Base-by-base conservation (phyloP, 1,140 invertebrate genomes). In the Scylla paramamosain region DNA sequence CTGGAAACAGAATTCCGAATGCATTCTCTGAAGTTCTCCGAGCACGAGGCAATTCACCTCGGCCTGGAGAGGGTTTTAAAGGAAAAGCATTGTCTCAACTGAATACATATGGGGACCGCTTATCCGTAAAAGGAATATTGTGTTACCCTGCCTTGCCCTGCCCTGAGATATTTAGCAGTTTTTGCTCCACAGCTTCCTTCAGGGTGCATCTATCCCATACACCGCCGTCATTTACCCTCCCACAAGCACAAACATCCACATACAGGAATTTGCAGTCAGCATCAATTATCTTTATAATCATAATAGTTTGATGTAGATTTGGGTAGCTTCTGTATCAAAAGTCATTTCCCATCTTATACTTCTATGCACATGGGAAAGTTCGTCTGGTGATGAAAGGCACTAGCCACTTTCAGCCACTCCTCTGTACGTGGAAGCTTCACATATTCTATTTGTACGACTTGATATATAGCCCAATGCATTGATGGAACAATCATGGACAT, bases 201-300 rank as follows among this genome's bases (percentile, higher is more conserved):
- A 93, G 14, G 16, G 6, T 87, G 10, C 92, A 93, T 25, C 39
- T 86, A 2, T 86, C 82, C 92, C 92, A 87, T 8, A 87, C 83
- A n/a, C 92, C 83, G 7, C 82, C 83, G 48, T 93, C 92, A 87
- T 45, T 93, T 45, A 32, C 46, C 29, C 83, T 39, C 3, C 83
- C 92, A 93, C 92, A 93, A 28, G 92, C 29, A 87, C 92, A 83
- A 25, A 87, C 83, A 86, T 93, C 83, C 28, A 93, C 20, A 52
- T 93, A 93, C 46, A 93, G 10, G 28, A 87, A 93, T 28, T 48
- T 87, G 28, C 29, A 87, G 28, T 87, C 92, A 10, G 92, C 92
- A 48, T 93, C 92, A 48, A 39, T 93, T 4, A 20, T 16, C 92
- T 48, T 87, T 93, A 28, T 87, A 86, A 48, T 86, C 82, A 87